Evolutionary conservation across 2,888 invertebrate genomes (phyloP).

Genomic region (Odontomyia ornata): DNA sequence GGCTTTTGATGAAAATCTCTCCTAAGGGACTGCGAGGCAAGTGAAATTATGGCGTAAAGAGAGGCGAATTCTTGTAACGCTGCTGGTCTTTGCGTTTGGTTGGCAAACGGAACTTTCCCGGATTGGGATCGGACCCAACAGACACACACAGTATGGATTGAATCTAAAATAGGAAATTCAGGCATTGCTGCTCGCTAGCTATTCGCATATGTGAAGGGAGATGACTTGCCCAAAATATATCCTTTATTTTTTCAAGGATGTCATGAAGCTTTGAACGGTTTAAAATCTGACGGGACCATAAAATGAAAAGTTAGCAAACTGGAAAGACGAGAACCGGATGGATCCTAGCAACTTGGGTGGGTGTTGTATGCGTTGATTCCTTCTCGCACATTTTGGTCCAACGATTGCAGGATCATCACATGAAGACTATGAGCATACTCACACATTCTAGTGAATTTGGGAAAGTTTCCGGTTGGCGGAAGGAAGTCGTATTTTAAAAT

Average conservation of each 20-base stretch:
- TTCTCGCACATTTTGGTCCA: background rate
- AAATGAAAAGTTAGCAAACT: conserved; percentile 36
- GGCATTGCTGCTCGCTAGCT: background rate
- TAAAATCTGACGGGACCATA: conserved; percentile 31
- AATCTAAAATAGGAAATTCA: background rate
- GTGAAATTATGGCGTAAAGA: conserved; percentile 29
- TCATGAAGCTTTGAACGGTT: background rate
- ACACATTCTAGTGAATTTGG: conserved; percentile 5
- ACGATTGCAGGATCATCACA: too few relatives aligned
- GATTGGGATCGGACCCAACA: conserved; percentile 15
- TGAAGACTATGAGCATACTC: background rate
- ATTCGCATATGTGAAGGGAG: background rate
- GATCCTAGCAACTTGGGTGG: background rate
- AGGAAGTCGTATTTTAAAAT: conserved; percentile 49
- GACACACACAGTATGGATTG: background rate
- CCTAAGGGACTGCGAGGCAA: conserved; percentile 36
- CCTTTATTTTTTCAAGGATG: conserved; percentile 2
- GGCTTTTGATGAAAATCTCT: conserved; percentile 44
- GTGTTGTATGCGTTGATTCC: background rate
- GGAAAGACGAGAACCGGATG: conserved; percentile 7
- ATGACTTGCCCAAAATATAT: too few relatives aligned
- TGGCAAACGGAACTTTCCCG: conserved; percentile 7
- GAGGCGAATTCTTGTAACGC: conserved; percentile 44
- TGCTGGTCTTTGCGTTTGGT: background rate
- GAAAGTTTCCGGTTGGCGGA: conserved; percentile 45